Conservation (phyloP, 2,113 vertebrate genomes). For the Manacus vitellinus region DNA sequence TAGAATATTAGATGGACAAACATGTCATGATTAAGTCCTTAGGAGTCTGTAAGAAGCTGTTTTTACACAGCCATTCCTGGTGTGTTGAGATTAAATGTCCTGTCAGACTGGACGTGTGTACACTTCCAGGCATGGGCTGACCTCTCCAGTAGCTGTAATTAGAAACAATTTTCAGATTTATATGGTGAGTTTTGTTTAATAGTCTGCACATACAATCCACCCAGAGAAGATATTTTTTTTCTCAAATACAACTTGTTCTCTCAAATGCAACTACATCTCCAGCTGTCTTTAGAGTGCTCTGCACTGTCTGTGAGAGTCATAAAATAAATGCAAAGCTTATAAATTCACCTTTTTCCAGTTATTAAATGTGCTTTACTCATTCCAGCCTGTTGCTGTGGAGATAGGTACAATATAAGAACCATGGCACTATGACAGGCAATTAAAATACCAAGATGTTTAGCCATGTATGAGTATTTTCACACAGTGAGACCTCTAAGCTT, state of each 20-base stretch:
- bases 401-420: constrained; percentile 66
- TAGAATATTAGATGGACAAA: constrained; percentile 9
- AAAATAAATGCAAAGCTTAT: constrained; percentile 41
- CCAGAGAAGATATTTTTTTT: not conserved
- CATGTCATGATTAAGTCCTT: not conserved
- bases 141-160: constrained; percentile 50
- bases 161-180: constrained; percentile 48
- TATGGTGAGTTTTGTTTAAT: not conserved
- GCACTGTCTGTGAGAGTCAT: not conserved
- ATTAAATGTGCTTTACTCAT: constrained; percentile 66
- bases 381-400: constrained; percentile 75
- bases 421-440: constrained; percentile 80
- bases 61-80: constrained; percentile 15
- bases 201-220: not conserved
- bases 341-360: constrained; percentile 45
- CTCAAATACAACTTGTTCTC: not conserved
- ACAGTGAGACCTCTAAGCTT: constrained; percentile 77
- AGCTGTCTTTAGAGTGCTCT: constrained; percentile 23
- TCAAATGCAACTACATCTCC: not conserved
- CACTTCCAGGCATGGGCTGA: constrained; percentile 17
- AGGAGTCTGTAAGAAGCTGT: not conserved
- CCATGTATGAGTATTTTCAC: constrained; percentile 81
- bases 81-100: constrained; percentile 20
- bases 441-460: constrained; percentile 82
- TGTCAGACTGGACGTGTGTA: constrained; percentile 34